Base-by-base conservation (phyloP, 2,113 vertebrate genomes). In the Ceyx margarethae region DNA sequence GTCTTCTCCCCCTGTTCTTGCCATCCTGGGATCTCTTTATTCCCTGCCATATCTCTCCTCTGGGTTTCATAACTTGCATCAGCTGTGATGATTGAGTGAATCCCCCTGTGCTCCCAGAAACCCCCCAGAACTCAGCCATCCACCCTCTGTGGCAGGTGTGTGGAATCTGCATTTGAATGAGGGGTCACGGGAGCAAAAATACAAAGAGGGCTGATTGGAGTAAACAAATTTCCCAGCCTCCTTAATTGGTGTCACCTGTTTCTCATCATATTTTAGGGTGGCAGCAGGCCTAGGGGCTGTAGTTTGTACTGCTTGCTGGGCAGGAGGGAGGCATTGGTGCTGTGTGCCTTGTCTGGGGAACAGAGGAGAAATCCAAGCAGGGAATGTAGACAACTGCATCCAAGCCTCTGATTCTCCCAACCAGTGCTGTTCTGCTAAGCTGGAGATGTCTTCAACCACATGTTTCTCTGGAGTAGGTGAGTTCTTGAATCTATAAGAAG, bases 221-320 rank as follows among this genome's bases (percentile, higher is more conserved):
- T 51, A 9, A 64, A 9, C 4, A 33, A 45, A 28, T 20, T 21
- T 9, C 4, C 4, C 1, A 40, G 13, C 16, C 11, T 15, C 16
- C 37, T 37, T 37, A 10, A 11, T 37, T 37, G 37, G 20, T 26
- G 45, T 12, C 3, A 62, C 26, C 10, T 71, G 35, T 25, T 18
- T 20, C 28, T 79, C 13, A 13, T 11, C 12, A 40, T 79, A 13
- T 72, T 95, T 82, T 17, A 78, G 64, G n/a, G 5, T 5, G 62
- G 18, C 3, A 54, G 2, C 3, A 46, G 4, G 0, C 1, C 0
- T 16, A 0, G 9, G 25, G 9, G 8, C 0, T 74, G 0, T 0
- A 1, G 1, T 0, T 1, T 33, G 6, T 3, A 33, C 10, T 75
- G 5, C 5, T 62, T 3, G 8, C 6, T 50, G 15, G 7, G 42